Evolutionary conservation across 1,140 invertebrate genomes (phyloP), one percentile per base, ranked within the genome.

Genomic region (Ruditapes philippinarum): DNA sequence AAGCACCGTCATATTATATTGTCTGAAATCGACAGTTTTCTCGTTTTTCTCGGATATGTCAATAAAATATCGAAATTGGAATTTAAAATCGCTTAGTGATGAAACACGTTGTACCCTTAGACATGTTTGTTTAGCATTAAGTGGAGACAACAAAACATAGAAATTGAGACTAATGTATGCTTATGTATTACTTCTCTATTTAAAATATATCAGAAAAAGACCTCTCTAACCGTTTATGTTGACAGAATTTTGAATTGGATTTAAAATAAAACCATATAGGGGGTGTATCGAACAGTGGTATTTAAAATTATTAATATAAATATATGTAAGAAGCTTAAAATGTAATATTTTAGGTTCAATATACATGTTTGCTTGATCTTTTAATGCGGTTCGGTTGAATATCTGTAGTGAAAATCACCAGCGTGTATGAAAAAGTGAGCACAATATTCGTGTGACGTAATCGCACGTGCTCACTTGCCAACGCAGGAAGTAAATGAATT

Each of bases 271-370:
- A 31, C 25, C 25, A 57, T 57, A 57, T 57, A 65, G 62, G 5
- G 33, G 62, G 62, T 65, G 62, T 65, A 65, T 65, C 62, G 62
- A 65, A 19, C 19, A 31, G 28, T 31, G 33, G 62, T 65, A 19
- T 65, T 65, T 65, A 65, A 57, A 65, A 74, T n/a, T 49, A 76
- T 76, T 49, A 49, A 76, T 49, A 51, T 76, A 76, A 76, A 49
- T 76, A 76, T 14, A 76, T 76, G 25, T 76, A 76, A 76, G 73
- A 76, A 76, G 73, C 40, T 76, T 76, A 80, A 57, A 60, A 36
- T 19, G 0, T 1, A 40, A 80, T 14, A 19, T 36, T 57, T 80
- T 36, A 57, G 36, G 45, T 62, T 36, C 22, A n/a, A 14, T 80
- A 80, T 80, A 60, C 78, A 62, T 80, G 57, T 80, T 57, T 60